Evolutionary conservation across 1,140 invertebrate species (phyloP).

Genomic region (Pollicipes pollicipes): DNA sequence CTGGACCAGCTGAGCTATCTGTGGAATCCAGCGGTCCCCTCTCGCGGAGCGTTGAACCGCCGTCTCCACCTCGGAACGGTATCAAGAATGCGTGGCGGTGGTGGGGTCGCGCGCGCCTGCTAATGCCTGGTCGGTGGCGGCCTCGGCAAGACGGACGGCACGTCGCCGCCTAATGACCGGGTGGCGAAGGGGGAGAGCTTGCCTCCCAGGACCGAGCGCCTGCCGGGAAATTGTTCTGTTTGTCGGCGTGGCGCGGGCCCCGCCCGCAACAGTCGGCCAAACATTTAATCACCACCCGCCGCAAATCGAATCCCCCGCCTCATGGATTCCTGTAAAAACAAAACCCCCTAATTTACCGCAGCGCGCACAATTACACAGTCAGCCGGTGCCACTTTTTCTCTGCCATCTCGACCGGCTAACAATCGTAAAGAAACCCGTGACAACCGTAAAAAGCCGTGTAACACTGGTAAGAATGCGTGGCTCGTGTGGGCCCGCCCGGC

Average conservation of each 20-base stretch:
- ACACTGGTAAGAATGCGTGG: not conserved
- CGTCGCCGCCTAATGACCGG: not conserved
- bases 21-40: too few relatives aligned
- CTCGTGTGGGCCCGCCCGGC: not conserved
- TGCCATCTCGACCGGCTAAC: not conserved
- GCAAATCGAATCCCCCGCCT: not conserved
- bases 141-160: not conserved
- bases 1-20: too few relatives aligned
- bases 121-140: not conserved
- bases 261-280: conserved; percentile 1
- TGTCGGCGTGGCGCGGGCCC: not conserved
- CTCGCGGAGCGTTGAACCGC: too few relatives aligned
- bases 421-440: conserved; percentile 1
- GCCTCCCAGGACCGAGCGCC: not conserved
- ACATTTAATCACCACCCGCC: not conserved
- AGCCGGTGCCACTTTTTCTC: not conserved
- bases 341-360: not conserved
- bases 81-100: not conserved
- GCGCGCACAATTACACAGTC: not conserved
- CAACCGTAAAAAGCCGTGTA: not conserved
- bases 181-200: not conserved
- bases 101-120: too few relatives aligned
- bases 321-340: conserved; percentile 2
- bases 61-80: not conserved
- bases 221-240: not conserved